These are phyloP conservation scores for Spilogale gracilis DNA, from an alignment of 2,113 vertebrate genomes.

Conservation along the genomic window DNA sequence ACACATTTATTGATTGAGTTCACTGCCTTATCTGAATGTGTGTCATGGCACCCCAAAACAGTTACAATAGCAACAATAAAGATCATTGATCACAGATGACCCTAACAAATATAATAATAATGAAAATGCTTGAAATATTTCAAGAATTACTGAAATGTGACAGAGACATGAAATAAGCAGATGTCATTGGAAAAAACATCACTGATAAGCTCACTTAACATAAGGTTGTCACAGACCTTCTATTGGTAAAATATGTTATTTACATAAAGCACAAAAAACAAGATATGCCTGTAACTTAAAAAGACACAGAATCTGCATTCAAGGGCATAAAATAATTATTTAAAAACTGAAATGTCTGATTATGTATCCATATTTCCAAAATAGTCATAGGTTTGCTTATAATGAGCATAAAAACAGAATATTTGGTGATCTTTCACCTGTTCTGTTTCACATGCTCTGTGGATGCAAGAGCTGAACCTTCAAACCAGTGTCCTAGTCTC, in stretches of 20 bases:
- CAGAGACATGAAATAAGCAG: not conserved
- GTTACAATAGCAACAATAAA: not conserved
- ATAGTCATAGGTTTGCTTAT: not conserved
- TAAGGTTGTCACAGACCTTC: not conserved
- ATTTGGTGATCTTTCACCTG: not conserved
- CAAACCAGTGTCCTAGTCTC: not conserved
- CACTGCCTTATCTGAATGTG: not conserved
- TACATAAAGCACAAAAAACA: not conserved
- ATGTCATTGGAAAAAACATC: not conserved
- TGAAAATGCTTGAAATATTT: not conserved
- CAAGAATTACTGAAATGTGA: not conserved
- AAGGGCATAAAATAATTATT: constrained; percentile 1
- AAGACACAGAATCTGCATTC: not conserved
- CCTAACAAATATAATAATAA: not conserved
- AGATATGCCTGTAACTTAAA: not conserved
- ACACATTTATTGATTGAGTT: not conserved
- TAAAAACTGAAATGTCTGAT: not conserved
- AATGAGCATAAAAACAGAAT: not conserved
- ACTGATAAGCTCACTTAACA: not conserved
- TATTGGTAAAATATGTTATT: not conserved
- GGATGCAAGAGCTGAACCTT: not conserved
- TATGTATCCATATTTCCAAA: not conserved
- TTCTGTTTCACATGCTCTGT: not conserved
- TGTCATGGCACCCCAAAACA: not conserved
- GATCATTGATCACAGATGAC: not conserved